Conservation (phyloP, 2,888 invertebrate genomes). For the Rhyacophila evoluta region DNA sequence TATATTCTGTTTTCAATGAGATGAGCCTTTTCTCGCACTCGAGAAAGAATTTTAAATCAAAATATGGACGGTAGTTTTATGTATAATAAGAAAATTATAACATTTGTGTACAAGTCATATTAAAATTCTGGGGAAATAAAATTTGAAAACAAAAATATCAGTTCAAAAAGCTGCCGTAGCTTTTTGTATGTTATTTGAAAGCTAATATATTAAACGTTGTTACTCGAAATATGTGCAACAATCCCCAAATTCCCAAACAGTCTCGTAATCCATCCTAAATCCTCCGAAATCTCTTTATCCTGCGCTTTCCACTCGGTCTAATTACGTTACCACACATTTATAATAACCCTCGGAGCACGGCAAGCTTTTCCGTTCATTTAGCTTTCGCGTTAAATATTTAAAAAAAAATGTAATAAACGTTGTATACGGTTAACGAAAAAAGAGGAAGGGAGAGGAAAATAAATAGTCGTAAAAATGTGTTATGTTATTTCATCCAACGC, state of each 20-base stretch:
- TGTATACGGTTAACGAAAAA: too few species aligned
- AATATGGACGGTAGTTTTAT: too few species aligned
- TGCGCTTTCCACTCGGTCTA: background rate
- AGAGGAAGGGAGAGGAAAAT: background rate
- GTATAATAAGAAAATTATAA: too few species aligned
- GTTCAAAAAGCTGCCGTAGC: too few species aligned
- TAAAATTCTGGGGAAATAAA: too few species aligned
- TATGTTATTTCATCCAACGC: constrained; percentile 42
- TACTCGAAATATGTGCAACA: background rate
- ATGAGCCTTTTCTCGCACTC: too few species aligned
- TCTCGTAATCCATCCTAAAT: background rate
- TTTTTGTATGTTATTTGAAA: too few species aligned
- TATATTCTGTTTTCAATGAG: too few species aligned
- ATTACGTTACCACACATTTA: background rate
- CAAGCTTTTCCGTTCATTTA: background rate
- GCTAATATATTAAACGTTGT: too few species aligned
- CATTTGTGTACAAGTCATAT: too few species aligned
- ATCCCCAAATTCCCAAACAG: background rate
- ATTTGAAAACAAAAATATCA: too few species aligned
- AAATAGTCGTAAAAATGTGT: constrained; percentile 48
- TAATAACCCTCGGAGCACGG: background rate
- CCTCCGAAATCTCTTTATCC: background rate
- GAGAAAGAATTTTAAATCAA: too few species aligned
- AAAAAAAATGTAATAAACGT: background rate
- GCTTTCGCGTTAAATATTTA: background rate